These are phyloP conservation scores for Selene dorsalis DNA, from an alignment of 2,797 vertebrate species.

Conservation along the genomic window DNA sequence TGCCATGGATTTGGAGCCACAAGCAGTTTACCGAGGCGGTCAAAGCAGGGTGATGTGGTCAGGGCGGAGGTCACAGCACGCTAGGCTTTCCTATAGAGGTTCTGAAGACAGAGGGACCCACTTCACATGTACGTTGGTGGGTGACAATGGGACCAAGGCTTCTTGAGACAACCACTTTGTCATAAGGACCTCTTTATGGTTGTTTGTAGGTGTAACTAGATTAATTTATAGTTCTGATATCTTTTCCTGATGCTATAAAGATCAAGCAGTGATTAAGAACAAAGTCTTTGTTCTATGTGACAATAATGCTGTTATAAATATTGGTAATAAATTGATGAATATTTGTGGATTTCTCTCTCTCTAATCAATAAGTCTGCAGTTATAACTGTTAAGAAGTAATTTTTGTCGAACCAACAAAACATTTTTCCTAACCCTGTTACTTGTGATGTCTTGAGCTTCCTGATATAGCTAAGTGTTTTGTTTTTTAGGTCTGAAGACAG, in stretches of 20 bases:
- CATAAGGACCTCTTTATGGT: neutral
- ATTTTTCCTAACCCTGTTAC: no score
- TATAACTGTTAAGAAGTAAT: no score
- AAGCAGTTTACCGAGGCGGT: slow-evolving; percentile 61
- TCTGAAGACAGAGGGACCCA: slow-evolving; percentile 19
- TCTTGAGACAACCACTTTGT: neutral
- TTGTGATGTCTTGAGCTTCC: no score
- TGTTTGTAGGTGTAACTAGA: neutral
- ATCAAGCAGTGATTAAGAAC: neutral
- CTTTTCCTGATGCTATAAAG: neutral
- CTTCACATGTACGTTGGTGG: neutral
- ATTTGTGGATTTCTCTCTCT: neutral
- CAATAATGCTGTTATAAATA: neutral
- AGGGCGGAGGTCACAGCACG: slow-evolving; percentile 63
- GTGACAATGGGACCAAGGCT: neutral
- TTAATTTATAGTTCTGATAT: neutral
- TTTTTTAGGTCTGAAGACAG: no score
- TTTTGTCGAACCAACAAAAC: no score
- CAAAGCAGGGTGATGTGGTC: slow-evolving; percentile 69
- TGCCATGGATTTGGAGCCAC: slow-evolving; percentile 65
- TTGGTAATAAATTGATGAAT: neutral
- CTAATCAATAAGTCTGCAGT: no score
- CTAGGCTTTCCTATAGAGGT: slow-evolving; percentile 42
- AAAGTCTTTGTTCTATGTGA: neutral
- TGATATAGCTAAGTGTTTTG: no score